Conservation (phyloP, 2,797 vertebrate species). For the Eospalax fontanierii region DNA sequence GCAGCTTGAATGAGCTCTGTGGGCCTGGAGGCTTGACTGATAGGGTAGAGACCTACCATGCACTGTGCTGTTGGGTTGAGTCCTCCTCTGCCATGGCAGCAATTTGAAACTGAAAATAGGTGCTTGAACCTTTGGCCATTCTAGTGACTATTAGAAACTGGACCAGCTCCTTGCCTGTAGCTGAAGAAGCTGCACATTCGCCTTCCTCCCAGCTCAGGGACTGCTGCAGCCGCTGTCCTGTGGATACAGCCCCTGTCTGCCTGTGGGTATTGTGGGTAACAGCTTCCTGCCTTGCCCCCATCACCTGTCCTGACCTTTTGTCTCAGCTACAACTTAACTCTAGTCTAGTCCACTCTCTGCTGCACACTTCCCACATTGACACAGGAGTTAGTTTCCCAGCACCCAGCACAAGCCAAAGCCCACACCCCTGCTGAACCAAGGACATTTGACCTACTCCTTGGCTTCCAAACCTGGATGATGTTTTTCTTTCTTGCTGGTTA, state of each 20-base stretch:
- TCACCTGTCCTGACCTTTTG: not conserved
- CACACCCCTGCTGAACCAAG: slow-evolving; percentile 58
- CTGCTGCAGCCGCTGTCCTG: not conserved
- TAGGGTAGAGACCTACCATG: not conserved
- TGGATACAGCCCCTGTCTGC: not conserved
- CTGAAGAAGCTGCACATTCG: not conserved
- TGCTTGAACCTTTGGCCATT: not conserved
- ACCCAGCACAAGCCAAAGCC: slow-evolving; percentile 73
- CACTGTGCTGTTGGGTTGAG: accelerated
- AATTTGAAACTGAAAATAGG: not conserved
- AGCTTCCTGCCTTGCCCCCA: slow-evolving; percentile 72
- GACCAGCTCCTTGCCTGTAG: not conserved
- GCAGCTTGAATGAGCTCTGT: not conserved
- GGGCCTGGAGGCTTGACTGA: not conserved
- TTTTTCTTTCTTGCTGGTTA: slow-evolving; percentile 62
- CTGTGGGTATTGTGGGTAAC: not conserved
- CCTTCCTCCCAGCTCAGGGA: not conserved
- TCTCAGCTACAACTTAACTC: slow-evolving; percentile 25
- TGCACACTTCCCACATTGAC: slow-evolving; percentile 70
- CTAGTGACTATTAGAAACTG: not conserved
- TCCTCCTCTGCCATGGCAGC: not conserved
- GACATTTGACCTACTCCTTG: slow-evolving; percentile 74
- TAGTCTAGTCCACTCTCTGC: slow-evolving; percentile 58
- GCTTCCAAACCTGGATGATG: slow-evolving; percentile 56
- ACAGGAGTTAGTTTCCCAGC: not conserved